A percentile compares a stretch with the other conserved stretches of the same genome.
These are phyloP conservation scores for Mystacornis crossleyi DNA, from an alignment of 2,113 vertebrate species.

Conservation along the genomic window DNA sequence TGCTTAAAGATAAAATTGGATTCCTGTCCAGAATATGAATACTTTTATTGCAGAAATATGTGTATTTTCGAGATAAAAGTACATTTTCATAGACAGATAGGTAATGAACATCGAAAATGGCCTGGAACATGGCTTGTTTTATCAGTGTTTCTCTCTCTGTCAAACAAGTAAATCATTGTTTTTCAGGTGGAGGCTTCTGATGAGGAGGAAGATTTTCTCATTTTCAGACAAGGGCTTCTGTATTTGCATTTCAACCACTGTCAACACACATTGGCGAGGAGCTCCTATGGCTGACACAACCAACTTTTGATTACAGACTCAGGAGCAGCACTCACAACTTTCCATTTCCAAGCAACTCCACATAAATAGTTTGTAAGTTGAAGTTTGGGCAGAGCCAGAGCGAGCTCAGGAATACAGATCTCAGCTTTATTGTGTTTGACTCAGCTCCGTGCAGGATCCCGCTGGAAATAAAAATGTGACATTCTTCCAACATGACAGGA, in stretches of 20 bases:
- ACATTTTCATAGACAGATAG: neutral
- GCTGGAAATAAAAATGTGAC: neutral
- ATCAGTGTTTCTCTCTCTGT: neutral
- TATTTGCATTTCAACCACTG: neutral
- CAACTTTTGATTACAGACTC: neutral
- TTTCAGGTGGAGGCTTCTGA: neutral
- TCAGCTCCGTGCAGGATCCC: neutral
- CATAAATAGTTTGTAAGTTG: neutral
- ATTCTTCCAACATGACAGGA: neutral
- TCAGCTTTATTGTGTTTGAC: neutral
- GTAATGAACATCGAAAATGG: neutral
- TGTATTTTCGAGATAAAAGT: neutral
- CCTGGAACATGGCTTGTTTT: neutral
- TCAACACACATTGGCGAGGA: neutral
- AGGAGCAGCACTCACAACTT: neutral
- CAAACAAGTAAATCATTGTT: neutral
- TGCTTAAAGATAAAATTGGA: constrained; percentile 40
- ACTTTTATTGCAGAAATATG: neutral
- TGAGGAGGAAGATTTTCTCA: neutral
- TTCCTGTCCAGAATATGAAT: constrained; percentile 33
- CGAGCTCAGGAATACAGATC: neutral
- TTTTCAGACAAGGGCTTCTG: neutral
- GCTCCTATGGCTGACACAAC: neutral
- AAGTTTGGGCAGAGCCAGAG: neutral
- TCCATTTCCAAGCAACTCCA: neutral